phyloP scores from a whole-genome alignment of 2,797 vertebrate genomes.

The Lepilemur septentrionalis region DNA sequence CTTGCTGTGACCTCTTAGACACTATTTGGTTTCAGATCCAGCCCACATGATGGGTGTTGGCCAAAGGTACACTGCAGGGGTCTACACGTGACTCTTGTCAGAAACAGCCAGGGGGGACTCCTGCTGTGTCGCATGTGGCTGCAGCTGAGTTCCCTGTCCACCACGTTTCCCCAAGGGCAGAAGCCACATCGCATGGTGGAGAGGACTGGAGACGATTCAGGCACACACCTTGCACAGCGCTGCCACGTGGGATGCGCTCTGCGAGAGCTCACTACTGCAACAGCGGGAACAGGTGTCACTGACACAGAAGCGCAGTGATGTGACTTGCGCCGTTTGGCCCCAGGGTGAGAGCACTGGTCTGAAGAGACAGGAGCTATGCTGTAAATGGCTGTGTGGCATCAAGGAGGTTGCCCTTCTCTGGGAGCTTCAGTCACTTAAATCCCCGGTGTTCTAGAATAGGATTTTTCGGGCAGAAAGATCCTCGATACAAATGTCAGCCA shows the following conservation, averaged over 20 bases:
- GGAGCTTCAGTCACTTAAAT: conserved; percentile 31
- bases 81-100: neutral
- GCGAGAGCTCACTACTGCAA: accelerated
- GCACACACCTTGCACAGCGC: accelerated
- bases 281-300: too few relatives aligned
- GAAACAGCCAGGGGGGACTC: neutral
- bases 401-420: neutral
- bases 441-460: neutral
- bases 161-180: accelerated
- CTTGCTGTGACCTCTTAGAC: conserved; percentile 38
- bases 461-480: conserved; percentile 38
- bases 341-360: neutral
- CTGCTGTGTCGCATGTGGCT: neutral
- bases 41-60: neutral
- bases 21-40: neutral
- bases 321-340: neutral
- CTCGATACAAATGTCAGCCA: neutral
- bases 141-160: neutral
- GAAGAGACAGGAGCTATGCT: neutral
- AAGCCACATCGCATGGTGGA: accelerated
- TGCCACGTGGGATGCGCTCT: accelerated
- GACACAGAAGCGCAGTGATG: neutral
- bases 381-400: accelerated
- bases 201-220: neutral
- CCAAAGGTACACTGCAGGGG: neutral